Percentiles rank a stretch among this genome's conserved stretches.
Evolutionary conservation across 2,888 invertebrate species (phyloP).

Genomic region (Conops quadrifasciatus): DNA sequence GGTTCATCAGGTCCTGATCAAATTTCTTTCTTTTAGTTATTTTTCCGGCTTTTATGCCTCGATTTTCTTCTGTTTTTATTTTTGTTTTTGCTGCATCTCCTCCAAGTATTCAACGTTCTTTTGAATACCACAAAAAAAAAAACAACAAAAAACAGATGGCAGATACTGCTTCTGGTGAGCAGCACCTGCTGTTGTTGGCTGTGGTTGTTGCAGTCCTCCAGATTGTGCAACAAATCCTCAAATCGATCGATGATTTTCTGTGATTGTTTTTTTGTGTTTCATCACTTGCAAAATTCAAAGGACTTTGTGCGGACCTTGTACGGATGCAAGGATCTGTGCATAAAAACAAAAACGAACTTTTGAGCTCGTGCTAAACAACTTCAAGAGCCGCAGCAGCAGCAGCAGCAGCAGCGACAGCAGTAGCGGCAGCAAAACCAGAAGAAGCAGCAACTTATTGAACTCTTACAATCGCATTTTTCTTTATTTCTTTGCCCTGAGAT

Average conservation of each 20-base stretch:
- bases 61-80: neutral
- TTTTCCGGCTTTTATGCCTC: neutral
- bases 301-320: neutral
- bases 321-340: neutral
- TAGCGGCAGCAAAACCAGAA: neutral
- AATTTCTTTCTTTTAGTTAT: neutral
- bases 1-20: neutral
- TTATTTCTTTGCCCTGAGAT: too few relatives aligned
- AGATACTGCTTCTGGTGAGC: neutral
- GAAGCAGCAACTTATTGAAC: neutral
- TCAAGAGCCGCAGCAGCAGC: neutral
- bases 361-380: constrained; percentile 7
- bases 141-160: too few relatives aligned
- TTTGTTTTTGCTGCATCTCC: neutral
- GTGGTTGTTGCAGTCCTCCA: constrained; percentile 3
- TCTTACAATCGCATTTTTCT: too few relatives aligned
- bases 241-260: constrained; percentile 1
- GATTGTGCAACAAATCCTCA: constrained; percentile 2
- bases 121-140: neutral
- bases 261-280: neutral
- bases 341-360: neutral
- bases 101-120: neutral
- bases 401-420: neutral
- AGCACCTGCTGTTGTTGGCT: constrained; percentile 9
- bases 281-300: neutral